Conservation (phyloP, 2,888 invertebrate genomes). For the Eupithecia subfuscata region DNA sequence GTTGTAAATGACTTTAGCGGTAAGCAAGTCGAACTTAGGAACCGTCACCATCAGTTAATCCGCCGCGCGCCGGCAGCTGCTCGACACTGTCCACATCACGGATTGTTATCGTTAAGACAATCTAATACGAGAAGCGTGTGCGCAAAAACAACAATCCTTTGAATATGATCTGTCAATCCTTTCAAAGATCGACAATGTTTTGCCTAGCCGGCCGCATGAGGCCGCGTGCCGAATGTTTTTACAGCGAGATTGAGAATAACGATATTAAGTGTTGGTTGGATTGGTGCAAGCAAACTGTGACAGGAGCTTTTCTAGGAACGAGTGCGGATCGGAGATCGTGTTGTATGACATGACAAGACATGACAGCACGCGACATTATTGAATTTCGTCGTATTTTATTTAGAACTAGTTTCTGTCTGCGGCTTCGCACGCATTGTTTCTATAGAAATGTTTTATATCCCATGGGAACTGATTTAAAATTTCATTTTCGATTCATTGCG, state of each 20-base stretch:
- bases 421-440: background rate
- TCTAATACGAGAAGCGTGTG: slow-evolving; percentile 38
- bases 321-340: background rate
- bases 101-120: slow-evolving; percentile 29
- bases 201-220: slow-evolving; percentile 15
- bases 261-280: slow-evolving; percentile 29
- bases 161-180: slow-evolving; percentile 41
- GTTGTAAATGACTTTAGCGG: too few relatives aligned
- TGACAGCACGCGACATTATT: slow-evolving; percentile 13
- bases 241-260: slow-evolving; percentile 36
- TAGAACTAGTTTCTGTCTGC: background rate
- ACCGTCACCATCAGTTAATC: slow-evolving; percentile 17
- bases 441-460: background rate
- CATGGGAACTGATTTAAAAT: too few relatives aligned
- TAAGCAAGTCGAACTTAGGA: background rate
- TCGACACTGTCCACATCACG: slow-evolving; percentile 28
- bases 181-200: slow-evolving; percentile 30
- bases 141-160: slow-evolving; percentile 47
- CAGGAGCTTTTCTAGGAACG: slow-evolving; percentile 5
- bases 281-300: slow-evolving; percentile 1
- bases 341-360: slow-evolving; percentile 5
- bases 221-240: slow-evolving; percentile 48
- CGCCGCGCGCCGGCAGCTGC: slow-evolving; percentile 27
- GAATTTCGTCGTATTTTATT: background rate
- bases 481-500: too few relatives aligned